Evolutionary conservation across 2,797 vertebrate species (phyloP), one percentile per base, ranked within the genome.

Genomic region (Numenius phaeopus): DNA sequence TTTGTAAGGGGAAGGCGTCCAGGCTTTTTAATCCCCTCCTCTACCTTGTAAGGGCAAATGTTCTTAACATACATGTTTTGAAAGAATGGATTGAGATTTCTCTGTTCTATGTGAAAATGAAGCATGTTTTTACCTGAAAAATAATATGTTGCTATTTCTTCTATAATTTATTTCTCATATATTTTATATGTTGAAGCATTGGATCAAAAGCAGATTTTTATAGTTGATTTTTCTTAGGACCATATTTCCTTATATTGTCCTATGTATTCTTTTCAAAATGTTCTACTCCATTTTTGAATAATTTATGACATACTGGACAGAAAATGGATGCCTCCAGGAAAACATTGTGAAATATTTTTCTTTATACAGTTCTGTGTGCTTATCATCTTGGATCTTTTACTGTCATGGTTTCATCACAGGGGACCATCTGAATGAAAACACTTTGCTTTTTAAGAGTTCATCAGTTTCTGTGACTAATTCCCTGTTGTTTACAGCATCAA

Each of bases 391-490:
- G 13, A 26, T 58, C 32, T 84, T 95, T 78, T 78, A 49, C 55
- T 69, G 34, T 69, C 59, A 44, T 2, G 20, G 32, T 87, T 97
- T 95, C 49, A 84, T 83, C 82, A 77, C 61, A 94, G 82, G 73
- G 77, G 76, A 92, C 16, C 37, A 58, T 83, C 83, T 91, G 27
- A 70, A 46, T 59, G n/a, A 91, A 84, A 95, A 73, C 26, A 83
- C 27, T 83, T 82, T 52, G 39, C 24, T 84, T 90, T 94, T 92
- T 76, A 80, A 85, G 71, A 69, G 64, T 75, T 95, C 59, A 49
- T 66, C 83, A 80, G 17, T 57, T 70, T 82, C 67, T 92, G 21
- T 91, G 92, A 89, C 75, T 95, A 90, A 80, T 85, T 92, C 49
- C 52, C 71, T 4, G 2, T 73, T 94, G 65, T 93, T 90, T 89